These are phyloP conservation scores for Romanomermis culicivorax DNA, from an alignment of 2,888 invertebrate species.

Conservation along the genomic window DNA sequence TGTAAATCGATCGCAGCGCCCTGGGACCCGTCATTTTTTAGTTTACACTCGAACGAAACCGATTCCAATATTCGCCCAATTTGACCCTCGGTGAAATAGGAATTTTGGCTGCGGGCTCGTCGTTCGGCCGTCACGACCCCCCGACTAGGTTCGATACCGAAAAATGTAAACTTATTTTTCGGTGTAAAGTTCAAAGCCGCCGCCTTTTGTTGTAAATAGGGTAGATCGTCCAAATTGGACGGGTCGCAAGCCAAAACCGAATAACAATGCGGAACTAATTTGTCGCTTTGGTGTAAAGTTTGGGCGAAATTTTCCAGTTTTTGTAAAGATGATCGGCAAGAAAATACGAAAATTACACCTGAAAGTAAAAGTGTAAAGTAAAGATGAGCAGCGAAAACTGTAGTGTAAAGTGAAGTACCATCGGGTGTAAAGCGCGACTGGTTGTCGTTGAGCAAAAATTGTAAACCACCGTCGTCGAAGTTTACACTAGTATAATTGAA, in stretches of 20 bases:
- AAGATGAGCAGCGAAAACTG: too few relatives aligned
- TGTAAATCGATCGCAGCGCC: constrained; percentile 41
- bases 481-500: too few relatives aligned
- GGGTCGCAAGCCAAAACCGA: constrained; percentile 71
- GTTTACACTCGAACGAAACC: neutral
- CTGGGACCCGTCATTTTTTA: neutral
- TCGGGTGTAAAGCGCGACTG: too few relatives aligned
- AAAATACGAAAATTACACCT: constrained; percentile 43
- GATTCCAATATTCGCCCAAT: too few relatives aligned
- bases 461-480: too few relatives aligned
- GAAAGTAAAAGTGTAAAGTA: constrained; percentile 13
- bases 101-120: neutral
- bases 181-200: constrained; percentile 36
- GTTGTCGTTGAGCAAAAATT: too few relatives aligned
- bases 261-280: too few relatives aligned
- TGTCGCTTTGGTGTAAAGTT: neutral
- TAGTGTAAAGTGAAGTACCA: too few relatives aligned
- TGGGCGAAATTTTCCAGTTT: constrained; percentile 33
- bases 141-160: constrained; percentile 40
- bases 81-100: neutral
- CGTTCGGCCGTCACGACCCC: neutral
- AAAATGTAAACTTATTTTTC: constrained; percentile 44
- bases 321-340: constrained; percentile 70
- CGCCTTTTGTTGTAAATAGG: constrained; percentile 52
- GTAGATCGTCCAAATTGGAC: constrained; percentile 57